Base-by-base conservation (phyloP, 2,113 vertebrate genomes). In the Seriola rivoliana region DNA sequence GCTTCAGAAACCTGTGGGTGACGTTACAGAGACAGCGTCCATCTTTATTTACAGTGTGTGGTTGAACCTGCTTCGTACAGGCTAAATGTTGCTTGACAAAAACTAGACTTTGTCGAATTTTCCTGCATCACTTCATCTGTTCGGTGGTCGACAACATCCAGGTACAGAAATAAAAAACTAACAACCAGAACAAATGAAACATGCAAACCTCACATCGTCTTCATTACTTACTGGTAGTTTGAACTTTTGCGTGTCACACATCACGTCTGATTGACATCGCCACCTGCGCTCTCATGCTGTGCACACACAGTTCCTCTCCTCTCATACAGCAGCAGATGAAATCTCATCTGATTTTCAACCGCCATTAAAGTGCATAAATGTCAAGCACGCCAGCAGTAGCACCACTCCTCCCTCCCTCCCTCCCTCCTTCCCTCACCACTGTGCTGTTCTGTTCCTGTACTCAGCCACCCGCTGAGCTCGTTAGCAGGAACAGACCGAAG, bases 401-500 rank as follows among this genome's bases (percentile, higher is more conserved):
- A 21, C 1, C 46, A 25, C 14, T 12, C 25, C 48, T 38, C 52
- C 42, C 8, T 40, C 44, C 25, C 48, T 38, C 52, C 42, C 8
- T 40, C 44, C 34, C 29, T 38, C 62, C 14, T n/a, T 58, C 69
- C 42, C 36, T 68, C 67, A 25, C 48, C n/a, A 21, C 78, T n/a
- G 16, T 23, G 50, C 21, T 38, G 44, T 34, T 50, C 52, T 75
- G 85, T 70, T 59, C 58, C 75, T 54, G 75, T 42, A 46, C 64
- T 82, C 63, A 23, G 75, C 74, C 25, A 0, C 75, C 70, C 23
- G 52, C 79, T 78, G 75, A 54, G 75, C 85, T 66, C 13, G 3
- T 63, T 60, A 59, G 75, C 65, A 71, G 66, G 44, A 82, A 71
- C 59, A 75, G 19, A 44, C 42, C 64, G 59, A 54, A 17, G 58